A percentile compares a stretch with the other conserved stretches of the same genome.
Evolutionary conservation across 2,113 vertebrate species (phyloP).

Genomic region (Caranx ignobilis): DNA sequence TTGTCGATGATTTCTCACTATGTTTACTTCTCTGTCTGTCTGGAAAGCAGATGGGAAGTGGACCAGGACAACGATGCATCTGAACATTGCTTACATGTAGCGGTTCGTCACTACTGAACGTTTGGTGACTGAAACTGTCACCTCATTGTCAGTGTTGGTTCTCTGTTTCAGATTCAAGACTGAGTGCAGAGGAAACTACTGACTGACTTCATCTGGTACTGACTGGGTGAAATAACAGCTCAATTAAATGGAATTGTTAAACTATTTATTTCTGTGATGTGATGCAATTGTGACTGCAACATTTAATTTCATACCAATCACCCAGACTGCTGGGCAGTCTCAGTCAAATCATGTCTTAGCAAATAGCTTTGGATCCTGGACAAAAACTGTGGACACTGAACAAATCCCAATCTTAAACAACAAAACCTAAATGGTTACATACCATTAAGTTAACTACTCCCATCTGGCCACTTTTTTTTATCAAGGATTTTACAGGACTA

Average conservation of each 20-base stretch:
- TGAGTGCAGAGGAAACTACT: not conserved
- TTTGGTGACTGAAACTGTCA: constrained; percentile 12
- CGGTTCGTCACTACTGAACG: not conserved
- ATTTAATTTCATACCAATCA: not conserved
- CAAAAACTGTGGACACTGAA: not conserved
- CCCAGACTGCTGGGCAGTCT: not conserved
- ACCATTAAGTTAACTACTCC: constrained; percentile 26
- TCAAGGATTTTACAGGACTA: constrained; percentile 33
- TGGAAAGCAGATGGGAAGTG: not conserved
- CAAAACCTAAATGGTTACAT: not conserved
- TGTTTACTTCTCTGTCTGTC: no score
- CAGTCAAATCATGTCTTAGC: constrained; percentile 12
- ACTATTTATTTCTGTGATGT: constrained; percentile 22
- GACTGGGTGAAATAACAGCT: constrained; percentile 6
- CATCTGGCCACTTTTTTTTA: constrained; percentile 38
- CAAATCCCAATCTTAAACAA: not conserved
- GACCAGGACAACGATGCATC: not conserved
- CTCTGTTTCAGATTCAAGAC: constrained; percentile 3
- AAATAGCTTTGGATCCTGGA: not conserved
- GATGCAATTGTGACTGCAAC: constrained; percentile 3
- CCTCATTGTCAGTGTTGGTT: not conserved
- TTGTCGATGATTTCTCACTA: not conserved
- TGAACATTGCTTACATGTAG: not conserved
- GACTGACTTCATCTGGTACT: not conserved
- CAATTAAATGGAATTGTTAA: not conserved